Evolutionary conservation across 2,797 vertebrate species (phyloP).

Genomic region (Cryptoblepharus egeriae): DNA sequence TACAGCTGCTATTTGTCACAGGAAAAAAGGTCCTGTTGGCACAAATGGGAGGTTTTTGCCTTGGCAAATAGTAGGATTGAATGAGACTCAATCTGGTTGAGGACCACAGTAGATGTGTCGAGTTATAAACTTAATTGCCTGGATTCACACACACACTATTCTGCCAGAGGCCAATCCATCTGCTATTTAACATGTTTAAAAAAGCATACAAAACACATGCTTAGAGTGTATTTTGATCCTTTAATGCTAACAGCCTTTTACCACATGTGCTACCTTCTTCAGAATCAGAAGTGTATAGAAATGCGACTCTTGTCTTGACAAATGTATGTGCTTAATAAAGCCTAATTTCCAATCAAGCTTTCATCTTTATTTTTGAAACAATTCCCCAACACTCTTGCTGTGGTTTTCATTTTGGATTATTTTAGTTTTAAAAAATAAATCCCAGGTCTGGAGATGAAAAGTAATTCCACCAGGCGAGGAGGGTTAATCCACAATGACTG

Average conservation of each 20-base stretch:
- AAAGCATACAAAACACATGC: no score
- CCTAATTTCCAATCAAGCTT: neutral
- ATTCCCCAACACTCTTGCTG: neutral
- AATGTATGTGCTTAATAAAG: neutral
- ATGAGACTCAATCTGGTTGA: no score
- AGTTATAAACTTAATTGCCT: no score
- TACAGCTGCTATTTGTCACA: no score
- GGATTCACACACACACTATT: no score
- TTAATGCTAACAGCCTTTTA: neutral
- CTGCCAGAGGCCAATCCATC: no score
- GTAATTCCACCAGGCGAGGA: conserved; percentile 66
- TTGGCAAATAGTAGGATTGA: no score
- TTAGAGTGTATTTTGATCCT: no score
- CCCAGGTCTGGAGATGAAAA: conserved; percentile 43
- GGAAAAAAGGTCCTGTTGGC: no score
- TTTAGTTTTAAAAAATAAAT: conserved; percentile 1
- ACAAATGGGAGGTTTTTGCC: no score
- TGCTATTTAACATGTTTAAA: no score
- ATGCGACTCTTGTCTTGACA: neutral
- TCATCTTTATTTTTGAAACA: conserved; percentile 3
- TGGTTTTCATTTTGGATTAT: conserved; percentile 2
- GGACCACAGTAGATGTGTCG: no score
- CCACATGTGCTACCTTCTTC: neutral
- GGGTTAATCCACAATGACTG: conserved; percentile 59
- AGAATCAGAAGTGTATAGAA: neutral